A percentile compares a stretch with the other conserved stretches of the same genome.
Evolutionary conservation across 23 tunicate species (phyloP).

Genomic region (Halocynthia aurantium): DNA sequence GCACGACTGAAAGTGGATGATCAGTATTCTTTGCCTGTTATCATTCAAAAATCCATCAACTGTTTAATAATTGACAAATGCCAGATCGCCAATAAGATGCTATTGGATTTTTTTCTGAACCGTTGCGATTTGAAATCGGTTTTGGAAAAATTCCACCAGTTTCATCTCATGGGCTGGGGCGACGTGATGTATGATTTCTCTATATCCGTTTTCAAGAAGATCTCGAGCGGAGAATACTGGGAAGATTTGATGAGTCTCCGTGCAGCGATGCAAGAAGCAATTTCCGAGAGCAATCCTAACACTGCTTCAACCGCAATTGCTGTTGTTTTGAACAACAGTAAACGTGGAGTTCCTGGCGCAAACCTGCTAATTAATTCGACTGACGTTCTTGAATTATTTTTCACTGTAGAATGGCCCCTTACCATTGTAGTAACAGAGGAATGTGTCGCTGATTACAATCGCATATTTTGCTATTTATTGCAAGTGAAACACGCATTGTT

Average conservation of each 20-base stretch:
- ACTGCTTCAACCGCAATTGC: conserved; percentile 1
- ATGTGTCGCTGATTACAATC: conserved; percentile 28
- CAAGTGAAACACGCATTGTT: conserved; percentile 58
- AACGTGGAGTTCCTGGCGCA: neutral
- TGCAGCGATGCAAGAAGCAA: conserved; percentile 55
- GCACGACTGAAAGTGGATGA: neutral
- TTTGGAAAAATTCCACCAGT: conserved; percentile 50
- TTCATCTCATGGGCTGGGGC: conserved; percentile 85
- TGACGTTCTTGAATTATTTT: conserved; percentile 38
- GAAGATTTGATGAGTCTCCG: conserved; percentile 45
- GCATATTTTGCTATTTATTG: conserved; percentile 45
- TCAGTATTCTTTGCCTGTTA: neutral
- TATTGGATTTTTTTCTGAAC: neutral
- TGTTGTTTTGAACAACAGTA: conserved; percentile 10
- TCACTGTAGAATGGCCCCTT: conserved; percentile 57
- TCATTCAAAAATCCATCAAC: conserved; percentile 2
- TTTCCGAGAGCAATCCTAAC: conserved; percentile 12
- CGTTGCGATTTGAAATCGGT: neutral
- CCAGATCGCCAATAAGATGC: neutral
- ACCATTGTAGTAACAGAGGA: conserved; percentile 28
- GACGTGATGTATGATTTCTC: conserved; percentile 70
- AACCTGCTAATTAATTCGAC: conserved; percentile 25
- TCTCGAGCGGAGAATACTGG: conserved; percentile 12
- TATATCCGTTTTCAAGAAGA: conserved; percentile 13
- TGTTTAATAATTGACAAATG: neutral